Conservation (phyloP, 2,797 vertebrate species). For the Selene dorsalis region DNA sequence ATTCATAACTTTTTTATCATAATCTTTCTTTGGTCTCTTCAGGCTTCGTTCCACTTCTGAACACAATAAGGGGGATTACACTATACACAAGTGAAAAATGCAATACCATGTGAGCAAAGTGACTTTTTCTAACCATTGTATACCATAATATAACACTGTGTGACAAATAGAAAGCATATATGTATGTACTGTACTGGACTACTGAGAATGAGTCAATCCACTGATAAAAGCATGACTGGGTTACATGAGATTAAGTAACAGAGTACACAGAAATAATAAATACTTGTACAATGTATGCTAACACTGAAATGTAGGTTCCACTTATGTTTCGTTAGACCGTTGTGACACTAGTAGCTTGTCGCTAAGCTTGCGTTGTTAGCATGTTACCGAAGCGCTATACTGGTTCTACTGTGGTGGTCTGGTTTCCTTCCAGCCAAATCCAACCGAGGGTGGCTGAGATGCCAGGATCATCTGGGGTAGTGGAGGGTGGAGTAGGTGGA, state of each 20-base stretch:
- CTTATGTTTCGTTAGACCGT: slow-evolving; percentile 65
- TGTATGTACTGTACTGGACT: slow-evolving; percentile 68
- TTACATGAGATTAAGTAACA: slow-evolving; percentile 77
- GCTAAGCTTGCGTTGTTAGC: slow-evolving; percentile 77
- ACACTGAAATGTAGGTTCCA: slow-evolving; percentile 76
- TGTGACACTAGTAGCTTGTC: slow-evolving; percentile 67
- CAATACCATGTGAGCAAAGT: slow-evolving; percentile 68
- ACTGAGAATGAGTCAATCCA: slow-evolving; percentile 66
- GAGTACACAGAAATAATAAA: slow-evolving; percentile 79
- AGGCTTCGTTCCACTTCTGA: slow-evolving; percentile 64
- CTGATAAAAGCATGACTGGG: slow-evolving; percentile 73
- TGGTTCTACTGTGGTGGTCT: slow-evolving; percentile 59
- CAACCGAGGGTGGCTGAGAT: slow-evolving; percentile 31
- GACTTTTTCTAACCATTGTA: slow-evolving; percentile 53
- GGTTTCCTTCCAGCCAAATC: slow-evolving; percentile 53
- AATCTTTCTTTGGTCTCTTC: slow-evolving; percentile 79
- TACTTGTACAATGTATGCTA: slow-evolving; percentile 75
- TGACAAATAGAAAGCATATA: slow-evolving; percentile 75
- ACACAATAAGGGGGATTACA: slow-evolving; percentile 66
- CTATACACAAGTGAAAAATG: slow-evolving; percentile 68
- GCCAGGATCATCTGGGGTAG: slow-evolving; percentile 20
- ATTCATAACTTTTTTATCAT: slow-evolving; percentile 69
- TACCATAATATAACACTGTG: slow-evolving; percentile 74
- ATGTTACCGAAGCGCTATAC: slow-evolving; percentile 78
- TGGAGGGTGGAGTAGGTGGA: slow-evolving; percentile 21